A percentile compares a stretch with the other conserved stretches of the same genome.
phyloP scores from a whole-genome alignment of 2,888 invertebrate genomes.

The Ctena decussata region DNA sequence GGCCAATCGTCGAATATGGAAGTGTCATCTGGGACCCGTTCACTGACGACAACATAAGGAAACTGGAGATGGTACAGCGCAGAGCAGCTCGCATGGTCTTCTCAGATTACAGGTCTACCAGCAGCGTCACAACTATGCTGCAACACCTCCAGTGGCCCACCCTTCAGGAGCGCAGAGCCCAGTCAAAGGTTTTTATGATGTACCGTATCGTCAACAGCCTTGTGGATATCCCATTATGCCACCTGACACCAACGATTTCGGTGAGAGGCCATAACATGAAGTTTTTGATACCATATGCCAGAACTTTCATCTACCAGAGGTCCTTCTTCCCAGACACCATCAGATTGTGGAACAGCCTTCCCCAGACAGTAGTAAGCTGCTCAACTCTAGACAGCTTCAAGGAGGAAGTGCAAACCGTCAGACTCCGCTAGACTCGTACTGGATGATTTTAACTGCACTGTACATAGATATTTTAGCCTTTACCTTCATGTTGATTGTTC shows the following conservation, averaged over 20 bases:
- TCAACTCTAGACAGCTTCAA: constrained; percentile 33
- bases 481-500: neutral
- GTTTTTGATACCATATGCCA: constrained; percentile 32
- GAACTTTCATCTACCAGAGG: constrained; percentile 14
- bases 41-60: constrained; percentile 1
- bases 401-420: neutral
- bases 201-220: too few species aligned
- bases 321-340: constrained; percentile 36
- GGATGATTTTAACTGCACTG: constrained; percentile 1
- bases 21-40: constrained; percentile 23
- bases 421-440: neutral
- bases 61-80: constrained; percentile 39
- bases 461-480: constrained; percentile 3
- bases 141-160: constrained; percentile 19
- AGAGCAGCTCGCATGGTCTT: constrained; percentile 24
- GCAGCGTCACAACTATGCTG: constrained; percentile 19
- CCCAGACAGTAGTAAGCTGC: constrained; percentile 26
- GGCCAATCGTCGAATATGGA: constrained; percentile 23
- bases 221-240: constrained; percentile 10
- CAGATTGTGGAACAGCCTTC: constrained; percentile 5
- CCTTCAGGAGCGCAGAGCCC: too few species aligned
- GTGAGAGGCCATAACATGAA: constrained; percentile 14
- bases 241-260: constrained; percentile 17
- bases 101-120: constrained; percentile 19
- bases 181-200: too few species aligned